These are phyloP conservation scores for Anastrepha obliqua DNA, from an alignment of 1,140 invertebrate species.

Conservation along the genomic window DNA sequence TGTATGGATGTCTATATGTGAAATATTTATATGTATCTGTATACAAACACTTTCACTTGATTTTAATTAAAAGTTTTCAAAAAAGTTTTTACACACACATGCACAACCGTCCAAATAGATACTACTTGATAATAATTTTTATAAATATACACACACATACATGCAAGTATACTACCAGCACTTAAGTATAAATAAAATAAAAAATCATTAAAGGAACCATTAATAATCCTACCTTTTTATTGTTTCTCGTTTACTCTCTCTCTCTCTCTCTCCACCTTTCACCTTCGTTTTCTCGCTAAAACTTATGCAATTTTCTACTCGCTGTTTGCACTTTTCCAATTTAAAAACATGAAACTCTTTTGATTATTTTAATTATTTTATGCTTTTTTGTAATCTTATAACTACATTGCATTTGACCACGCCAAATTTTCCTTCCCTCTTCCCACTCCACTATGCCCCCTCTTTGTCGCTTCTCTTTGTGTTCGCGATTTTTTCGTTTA, in stretches of 20 bases:
- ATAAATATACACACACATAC: background rate
- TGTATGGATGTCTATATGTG: too few species aligned
- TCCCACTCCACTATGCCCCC: background rate
- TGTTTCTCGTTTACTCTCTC: conserved; percentile 8
- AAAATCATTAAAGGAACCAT: background rate
- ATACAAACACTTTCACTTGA: too few species aligned
- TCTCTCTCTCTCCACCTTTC: background rate
- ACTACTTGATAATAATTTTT: too few species aligned
- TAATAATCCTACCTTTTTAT: conserved; percentile 44
- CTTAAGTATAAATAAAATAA: background rate
- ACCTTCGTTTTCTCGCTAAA: background rate
- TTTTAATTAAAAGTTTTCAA: too few species aligned
- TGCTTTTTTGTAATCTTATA: background rate
- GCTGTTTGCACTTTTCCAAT: background rate
- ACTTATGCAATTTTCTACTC: background rate
- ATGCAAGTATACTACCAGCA: background rate
- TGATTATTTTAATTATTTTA: background rate
- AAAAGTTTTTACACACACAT: too few species aligned
- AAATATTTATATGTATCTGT: too few species aligned
- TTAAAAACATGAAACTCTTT: background rate
- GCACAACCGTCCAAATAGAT: too few species aligned
- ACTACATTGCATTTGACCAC: background rate
- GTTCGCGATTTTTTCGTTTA: conserved; percentile 59
- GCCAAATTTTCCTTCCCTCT: background rate
- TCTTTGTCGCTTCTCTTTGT: conserved; percentile 44